Evolutionary conservation across 2,797 vertebrate genomes (phyloP), one percentile per base, ranked within the genome.

Genomic region (Acanthis flammea): DNA sequence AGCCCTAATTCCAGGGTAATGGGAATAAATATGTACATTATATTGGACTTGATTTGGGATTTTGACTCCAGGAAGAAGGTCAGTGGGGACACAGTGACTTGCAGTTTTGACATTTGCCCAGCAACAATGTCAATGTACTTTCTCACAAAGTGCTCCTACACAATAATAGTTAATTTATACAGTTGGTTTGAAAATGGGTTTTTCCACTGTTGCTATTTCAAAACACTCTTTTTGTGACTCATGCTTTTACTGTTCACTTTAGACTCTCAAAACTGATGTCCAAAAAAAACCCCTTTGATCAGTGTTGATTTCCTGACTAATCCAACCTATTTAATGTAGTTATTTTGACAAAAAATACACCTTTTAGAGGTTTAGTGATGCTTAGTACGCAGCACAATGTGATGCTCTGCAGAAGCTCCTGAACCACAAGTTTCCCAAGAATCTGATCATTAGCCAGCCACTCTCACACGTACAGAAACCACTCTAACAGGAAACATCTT

Each of bases 111-210:
- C 66, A 48, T 88, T 75, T 84, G 65, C 66, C 85, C 91, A 90
- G 53, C 8, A 88, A 92, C 65, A 88, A 65, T 80, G 79, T 77
- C 61, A 80, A 33, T 0, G 7, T 53, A 54, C 44, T 80, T 77
- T 39, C 51, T 94, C 76, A 71, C 27, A 51, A 66, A 73, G 39
- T 8, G 0, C 33, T 95, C 79, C 68, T 77, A 87, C 45, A 76
- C 51, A 85, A 70, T 83, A 92, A 86, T 23, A 77, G 79, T 68
- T 92, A 91, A 94, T 92, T 94, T 88, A 81, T 78, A 90, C 51
- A 48, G 76, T 70, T 91, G 58, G 35, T 68, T 86, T 88, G 51
- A 83, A 95, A 94, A 92, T 0, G 4, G 11, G 7, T 79, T 94
- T 94, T 94, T 89, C 61, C 60, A 76, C 27, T 7, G 6, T 41